Evolutionary conservation across 2,797 vertebrate species (phyloP), one percentile per base, ranked within the genome.

Genomic region (Smutsia temminckii): DNA sequence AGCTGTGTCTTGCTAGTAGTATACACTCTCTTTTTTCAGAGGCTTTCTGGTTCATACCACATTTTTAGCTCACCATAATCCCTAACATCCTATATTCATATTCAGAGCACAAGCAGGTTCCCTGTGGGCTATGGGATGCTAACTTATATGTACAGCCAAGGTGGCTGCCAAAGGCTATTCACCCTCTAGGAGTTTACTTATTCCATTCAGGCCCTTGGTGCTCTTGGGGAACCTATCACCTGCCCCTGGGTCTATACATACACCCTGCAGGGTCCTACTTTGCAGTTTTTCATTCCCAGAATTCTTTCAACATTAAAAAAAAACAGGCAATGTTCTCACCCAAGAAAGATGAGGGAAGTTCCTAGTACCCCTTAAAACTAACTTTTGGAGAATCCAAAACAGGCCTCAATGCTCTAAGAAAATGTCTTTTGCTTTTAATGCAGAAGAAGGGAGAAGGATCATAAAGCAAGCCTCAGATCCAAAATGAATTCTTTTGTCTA

Each of bases 401-500:
- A 91, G 49, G n/a, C 69, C 16, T 75, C 29, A 11, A 27, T 71
- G 51, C 21, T 85, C 68, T 81, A 53, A 68, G 71, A 88, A 94
- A 75, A 96, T 71, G 34, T 80, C 66, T 84, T 94, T 95, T 85
- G 69, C 75, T 94, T 85, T 92, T 85, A 81, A 88, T 85, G 42
- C 46, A 89, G 85, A 94, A 88, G 81, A 86, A 95, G 63, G 37
- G 95, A 94, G 74, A 85, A 93, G 75, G 59, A 80, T 84, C 81
- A 93, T 93, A 90, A 94, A 93, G 40, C 27, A 88, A 93, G 85
- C 42, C 92, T 91, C 37, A 55, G 85, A 78, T 96, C 89, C 96
- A 97, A 96, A 95, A 37, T 91, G 94, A 96, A 97, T 97, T 94
- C 94, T 95, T 97, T 93, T 89, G 92, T 94, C 69, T 94, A 92